Evolutionary conservation across 2,888 invertebrate species (phyloP), one percentile per base, ranked within the genome.

Genomic region (Plusia festucae): DNA sequence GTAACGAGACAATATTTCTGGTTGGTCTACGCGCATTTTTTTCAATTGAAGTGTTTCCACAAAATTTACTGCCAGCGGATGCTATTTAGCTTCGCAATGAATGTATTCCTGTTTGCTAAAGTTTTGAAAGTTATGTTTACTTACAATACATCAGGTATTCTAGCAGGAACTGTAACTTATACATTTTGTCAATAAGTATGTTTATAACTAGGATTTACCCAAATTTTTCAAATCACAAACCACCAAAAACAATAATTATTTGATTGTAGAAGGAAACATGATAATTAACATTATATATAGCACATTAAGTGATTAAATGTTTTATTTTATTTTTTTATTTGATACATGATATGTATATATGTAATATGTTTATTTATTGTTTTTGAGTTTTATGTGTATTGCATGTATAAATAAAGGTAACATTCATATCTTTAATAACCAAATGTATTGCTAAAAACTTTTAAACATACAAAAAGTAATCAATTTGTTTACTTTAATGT

Each of bases 21-120:
- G 73, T 68, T 53, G 52, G 30, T 54, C 51, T 83, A 82, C 81
- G 83, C 84, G 82, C 82, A 85, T 75, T 83, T 82, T 85, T 85
- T 82, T 82, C 73, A 82, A 81, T 84, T 84, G 75, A 71, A 71
- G 68, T 78, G 78, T 85, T 86, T 85, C 87, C 79, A 85, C 70
- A 78, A 82, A 79, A 71, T 79, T 78, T 73, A 70, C 67, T 56
- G 66, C 65, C 69, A 78, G 60, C 77, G 74, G 70, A 73, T 76
- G 64, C 65, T 64, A 72, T 77, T 71, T 63, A 79, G 59, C 72
- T 54, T 70, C 65, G 64, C 67, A 78, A 79, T 82, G 73, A 73
- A 57, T 55, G 53, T 73, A 77, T 79, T 81, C 77, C 77, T 81
- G 76, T 81, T 74, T 46, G 55, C 53, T 67, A 32, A 18, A 59